A percentile compares a stretch with the other conserved stretches of the same genome.
Evolutionary conservation across 2,888 invertebrate species (phyloP).

Genomic region (Drosophila parthenogenetica): DNA sequence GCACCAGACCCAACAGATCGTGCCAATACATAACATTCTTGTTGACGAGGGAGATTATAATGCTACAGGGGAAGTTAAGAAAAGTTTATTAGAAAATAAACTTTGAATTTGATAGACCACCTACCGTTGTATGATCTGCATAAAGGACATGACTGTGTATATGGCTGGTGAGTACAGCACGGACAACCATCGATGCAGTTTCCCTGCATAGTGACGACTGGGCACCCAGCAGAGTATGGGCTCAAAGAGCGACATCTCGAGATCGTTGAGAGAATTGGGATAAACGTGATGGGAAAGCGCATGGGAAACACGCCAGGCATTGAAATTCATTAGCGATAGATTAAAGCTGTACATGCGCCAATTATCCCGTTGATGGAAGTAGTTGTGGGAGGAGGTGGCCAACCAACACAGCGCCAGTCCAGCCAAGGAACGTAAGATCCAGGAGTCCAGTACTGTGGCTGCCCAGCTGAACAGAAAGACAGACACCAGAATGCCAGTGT

Average conservation of each 20-base stretch:
- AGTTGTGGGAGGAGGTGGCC: slow-evolving; percentile 89
- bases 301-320: slow-evolving; percentile 91
- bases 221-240: slow-evolving; percentile 89
- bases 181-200: slow-evolving; percentile 85
- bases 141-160: slow-evolving; percentile 56
- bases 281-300: slow-evolving; percentile 91
- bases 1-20: slow-evolving; percentile 83
- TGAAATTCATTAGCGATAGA: slow-evolving; percentile 87
- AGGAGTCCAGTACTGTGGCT: slow-evolving; percentile 75
- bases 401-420: slow-evolving; percentile 87
- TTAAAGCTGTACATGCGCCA: slow-evolving; percentile 92
- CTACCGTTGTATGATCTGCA: slow-evolving; percentile 60
- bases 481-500: slow-evolving; percentile 55
- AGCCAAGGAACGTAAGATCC: slow-evolving; percentile 83
- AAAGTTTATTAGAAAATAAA: neutral
- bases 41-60: slow-evolving; percentile 54
- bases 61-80: slow-evolving; percentile 28
- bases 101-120: neutral
- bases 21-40: slow-evolving; percentile 76
- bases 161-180: slow-evolving; percentile 85
- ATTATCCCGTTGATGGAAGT: slow-evolving; percentile 90
- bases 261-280: slow-evolving; percentile 91
- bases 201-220: slow-evolving; percentile 85
- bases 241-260: slow-evolving; percentile 89
- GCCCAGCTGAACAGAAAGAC: slow-evolving; percentile 76